A percentile compares a stretch with the other conserved stretches of the same genome.
Evolutionary conservation across 2,113 vertebrate genomes (phyloP).

Genomic region (Gopherus evgoodei): DNA sequence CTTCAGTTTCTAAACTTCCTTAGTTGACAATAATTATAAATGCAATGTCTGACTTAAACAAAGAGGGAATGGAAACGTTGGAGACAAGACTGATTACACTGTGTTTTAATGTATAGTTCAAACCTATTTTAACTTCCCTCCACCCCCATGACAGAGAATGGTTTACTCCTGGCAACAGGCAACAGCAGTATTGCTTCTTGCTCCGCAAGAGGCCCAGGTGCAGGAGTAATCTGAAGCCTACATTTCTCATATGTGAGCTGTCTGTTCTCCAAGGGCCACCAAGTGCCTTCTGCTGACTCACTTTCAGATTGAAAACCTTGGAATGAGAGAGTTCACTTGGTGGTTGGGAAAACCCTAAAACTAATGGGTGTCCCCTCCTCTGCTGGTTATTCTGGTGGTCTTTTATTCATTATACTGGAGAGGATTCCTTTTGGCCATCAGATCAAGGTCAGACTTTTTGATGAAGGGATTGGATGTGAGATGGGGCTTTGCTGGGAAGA

Average conservation of each 20-base stretch:
- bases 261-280: not conserved
- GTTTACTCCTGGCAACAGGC: not conserved
- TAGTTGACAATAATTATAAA: fast-evolving
- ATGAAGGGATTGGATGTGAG: not conserved
- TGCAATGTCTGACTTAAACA: not conserved
- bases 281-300: not conserved
- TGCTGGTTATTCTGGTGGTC: not conserved
- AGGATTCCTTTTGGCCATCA: not conserved
- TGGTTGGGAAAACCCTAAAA: not conserved
- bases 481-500: not conserved
- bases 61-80: not conserved
- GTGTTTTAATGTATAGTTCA: not conserved
- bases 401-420: not conserved
- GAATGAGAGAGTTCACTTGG: not conserved
- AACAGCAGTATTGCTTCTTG: not conserved
- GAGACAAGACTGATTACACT: not conserved
- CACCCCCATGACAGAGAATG: not conserved
- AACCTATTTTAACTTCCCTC: not conserved
- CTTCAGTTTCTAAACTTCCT: not conserved
- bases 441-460: not conserved
- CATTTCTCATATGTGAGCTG: not conserved
- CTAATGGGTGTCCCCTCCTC: not conserved
- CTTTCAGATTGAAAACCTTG: not conserved
- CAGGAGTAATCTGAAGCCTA: not conserved
- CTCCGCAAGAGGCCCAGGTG: not conserved